Evolutionary conservation across 2,888 invertebrate genomes (phyloP).

Genomic region (Sesia apiformis): DNA sequence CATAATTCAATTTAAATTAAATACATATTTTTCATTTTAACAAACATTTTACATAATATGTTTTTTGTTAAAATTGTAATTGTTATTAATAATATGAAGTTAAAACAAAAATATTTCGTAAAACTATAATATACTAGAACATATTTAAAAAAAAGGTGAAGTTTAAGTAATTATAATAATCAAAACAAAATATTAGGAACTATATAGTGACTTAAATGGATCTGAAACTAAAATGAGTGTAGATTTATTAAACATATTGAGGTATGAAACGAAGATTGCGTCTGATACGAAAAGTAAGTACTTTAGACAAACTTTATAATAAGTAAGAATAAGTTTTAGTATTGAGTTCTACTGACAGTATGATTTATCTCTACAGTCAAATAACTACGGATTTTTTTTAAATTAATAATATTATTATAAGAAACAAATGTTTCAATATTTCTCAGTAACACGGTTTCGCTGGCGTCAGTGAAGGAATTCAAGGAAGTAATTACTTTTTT

Average conservation of each 20-base stretch:
- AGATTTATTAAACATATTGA: constrained; percentile 39
- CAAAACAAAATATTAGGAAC: neutral
- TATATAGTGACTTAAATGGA: neutral
- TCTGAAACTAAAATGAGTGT: constrained; percentile 51
- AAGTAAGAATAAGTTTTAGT: too few species aligned
- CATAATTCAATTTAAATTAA: neutral
- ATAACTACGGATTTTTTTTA: too few species aligned
- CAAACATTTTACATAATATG: neutral
- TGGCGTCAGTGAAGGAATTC: too few species aligned
- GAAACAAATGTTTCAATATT: too few species aligned
- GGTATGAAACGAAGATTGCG: constrained; percentile 37
- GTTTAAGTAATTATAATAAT: neutral
- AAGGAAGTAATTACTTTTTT: too few species aligned
- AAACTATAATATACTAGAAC: neutral
- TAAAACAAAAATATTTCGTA: neutral
- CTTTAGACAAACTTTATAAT: neutral
- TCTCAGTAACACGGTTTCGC: too few species aligned
- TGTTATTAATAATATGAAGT: neutral
- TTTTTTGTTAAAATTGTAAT: neutral
- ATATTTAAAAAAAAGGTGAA: neutral
- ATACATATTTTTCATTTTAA: neutral
- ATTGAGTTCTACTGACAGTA: too few species aligned
- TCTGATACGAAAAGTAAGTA: constrained; percentile 38
- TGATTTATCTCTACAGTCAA: too few species aligned
- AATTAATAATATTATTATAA: too few species aligned